These are phyloP conservation scores for Drosophila quinaria DNA, from an alignment of 2,888 invertebrate genomes.

Conservation along the genomic window DNA sequence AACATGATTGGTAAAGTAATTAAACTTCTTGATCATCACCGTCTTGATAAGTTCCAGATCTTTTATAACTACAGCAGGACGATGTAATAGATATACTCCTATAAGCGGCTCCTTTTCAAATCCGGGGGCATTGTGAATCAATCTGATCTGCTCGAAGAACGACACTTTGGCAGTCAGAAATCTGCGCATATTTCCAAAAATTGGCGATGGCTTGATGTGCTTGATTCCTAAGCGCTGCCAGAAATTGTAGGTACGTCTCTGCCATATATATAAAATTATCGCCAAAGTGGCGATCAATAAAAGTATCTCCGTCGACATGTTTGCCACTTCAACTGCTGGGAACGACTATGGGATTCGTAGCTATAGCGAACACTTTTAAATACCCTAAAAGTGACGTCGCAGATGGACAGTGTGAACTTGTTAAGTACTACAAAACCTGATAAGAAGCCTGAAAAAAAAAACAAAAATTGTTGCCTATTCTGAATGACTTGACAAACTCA, in stretches of 20 bases:
- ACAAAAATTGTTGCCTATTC: conserved; percentile 1
- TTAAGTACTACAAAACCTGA: conserved; percentile 8
- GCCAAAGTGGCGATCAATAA: conserved; percentile 41
- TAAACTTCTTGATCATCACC: conserved; percentile 86
- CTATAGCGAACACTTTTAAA: background rate
- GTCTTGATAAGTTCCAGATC: conserved; percentile 86
- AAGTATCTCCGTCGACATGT: conserved; percentile 52
- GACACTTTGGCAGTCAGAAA: conserved; percentile 70
- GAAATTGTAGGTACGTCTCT: conserved; percentile 56
- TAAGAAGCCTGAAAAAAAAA: background rate
- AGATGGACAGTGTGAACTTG: background rate
- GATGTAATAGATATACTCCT: conserved; percentile 84
- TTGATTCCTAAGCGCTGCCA: conserved; percentile 82
- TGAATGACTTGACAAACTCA: conserved; percentile 3
- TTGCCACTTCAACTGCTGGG: background rate
- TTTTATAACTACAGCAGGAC: conserved; percentile 83
- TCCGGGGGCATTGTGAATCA: conserved; percentile 61
- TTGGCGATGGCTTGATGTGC: conserved; percentile 75
- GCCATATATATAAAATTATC: conserved; percentile 64
- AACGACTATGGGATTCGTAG: conserved; percentile 25
- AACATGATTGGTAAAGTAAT: conserved; percentile 83
- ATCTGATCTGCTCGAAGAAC: conserved; percentile 76
- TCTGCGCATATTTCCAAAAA: conserved; percentile 84
- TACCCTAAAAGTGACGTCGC: background rate
- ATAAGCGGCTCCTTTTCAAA: conserved; percentile 68